Percentiles rank a stretch among this genome's conserved stretches.
Evolutionary conservation across 2,888 invertebrate species (phyloP).

Genomic region (Cistogaster globosa): DNA sequence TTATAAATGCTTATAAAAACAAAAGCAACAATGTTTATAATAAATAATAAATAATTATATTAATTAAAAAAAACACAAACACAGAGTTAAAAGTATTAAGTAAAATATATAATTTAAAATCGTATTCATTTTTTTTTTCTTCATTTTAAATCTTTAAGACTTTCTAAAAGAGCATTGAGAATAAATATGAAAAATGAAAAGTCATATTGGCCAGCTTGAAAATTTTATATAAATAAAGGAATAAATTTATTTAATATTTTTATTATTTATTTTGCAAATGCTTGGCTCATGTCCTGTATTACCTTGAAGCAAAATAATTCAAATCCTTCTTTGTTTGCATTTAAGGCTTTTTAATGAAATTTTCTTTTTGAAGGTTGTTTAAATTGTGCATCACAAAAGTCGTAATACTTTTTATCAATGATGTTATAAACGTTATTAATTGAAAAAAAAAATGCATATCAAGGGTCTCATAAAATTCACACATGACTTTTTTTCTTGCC

Average conservation of each 20-base stretch:
- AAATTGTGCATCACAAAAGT: slow-evolving; percentile 8
- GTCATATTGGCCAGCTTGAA: neutral
- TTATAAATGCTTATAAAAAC: slow-evolving; percentile 24
- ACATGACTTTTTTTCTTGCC: too few species aligned
- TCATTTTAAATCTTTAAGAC: neutral
- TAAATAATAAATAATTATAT: too few species aligned
- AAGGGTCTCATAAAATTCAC: too few species aligned
- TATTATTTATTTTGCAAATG: too few species aligned
- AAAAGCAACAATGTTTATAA: too few species aligned
- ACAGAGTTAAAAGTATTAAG: neutral
- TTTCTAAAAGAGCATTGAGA: too few species aligned
- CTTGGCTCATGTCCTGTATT: neutral
- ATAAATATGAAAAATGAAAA: neutral
- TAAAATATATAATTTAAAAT: neutral
- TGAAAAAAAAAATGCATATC: neutral
- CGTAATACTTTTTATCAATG: neutral
- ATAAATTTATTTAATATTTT: too few species aligned
- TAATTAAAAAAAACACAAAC: neutral
- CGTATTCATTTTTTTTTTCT: slow-evolving; percentile 11
- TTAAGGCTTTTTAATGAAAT: slow-evolving; percentile 27
- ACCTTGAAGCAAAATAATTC: slow-evolving; percentile 56
- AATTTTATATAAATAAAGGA: too few species aligned
- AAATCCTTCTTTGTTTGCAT: slow-evolving; percentile 45
- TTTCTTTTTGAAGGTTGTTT: slow-evolving; percentile 11
- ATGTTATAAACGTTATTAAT: neutral